These are phyloP conservation scores for Drosophila ercepeae DNA, from an alignment of 1,140 invertebrate genomes.

Conservation along the genomic window DNA sequence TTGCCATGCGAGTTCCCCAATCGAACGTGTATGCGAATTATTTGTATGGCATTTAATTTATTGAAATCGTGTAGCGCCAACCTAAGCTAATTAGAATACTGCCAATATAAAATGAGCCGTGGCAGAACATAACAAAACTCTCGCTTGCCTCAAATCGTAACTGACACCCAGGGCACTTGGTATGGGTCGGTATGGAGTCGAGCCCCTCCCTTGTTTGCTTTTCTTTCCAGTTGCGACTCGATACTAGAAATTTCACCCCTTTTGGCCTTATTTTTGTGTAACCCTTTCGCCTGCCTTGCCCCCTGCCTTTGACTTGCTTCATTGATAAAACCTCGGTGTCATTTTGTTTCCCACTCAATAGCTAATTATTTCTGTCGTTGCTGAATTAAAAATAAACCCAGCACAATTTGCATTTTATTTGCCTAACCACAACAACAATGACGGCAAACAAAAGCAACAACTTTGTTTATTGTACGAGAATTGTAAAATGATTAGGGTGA, in stretches of 20 bases:
- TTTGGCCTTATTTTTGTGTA: not conserved
- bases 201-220: conserved; percentile 29
- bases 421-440: not conserved
- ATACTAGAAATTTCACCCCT: not conserved
- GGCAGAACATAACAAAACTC: conserved; percentile 1
- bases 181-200: conserved; percentile 7
- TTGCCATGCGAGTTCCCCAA: conserved; percentile 19
- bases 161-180: conserved; percentile 4
- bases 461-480: conserved; percentile 3
- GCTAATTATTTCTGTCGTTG: conserved; percentile 45
- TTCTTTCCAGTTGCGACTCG: too few species aligned
- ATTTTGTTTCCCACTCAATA: conserved; percentile 30
- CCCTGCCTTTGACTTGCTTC: conserved; percentile 17
- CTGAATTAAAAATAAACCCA: conserved; percentile 53
- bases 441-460: conserved; percentile 24
- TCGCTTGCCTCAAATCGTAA: conserved; percentile 22
- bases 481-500: conserved; percentile 14
- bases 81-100: conserved; percentile 65
- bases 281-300: too few species aligned
- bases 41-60: conserved; percentile 64
- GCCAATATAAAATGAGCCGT: conserved; percentile 8
- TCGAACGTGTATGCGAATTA: conserved; percentile 58
- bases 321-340: conserved; percentile 64
- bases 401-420: conserved; percentile 37
- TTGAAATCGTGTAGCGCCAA: conserved; percentile 71